Conservation (phyloP, 2,888 invertebrate genomes). For the Villa cingulata region DNA sequence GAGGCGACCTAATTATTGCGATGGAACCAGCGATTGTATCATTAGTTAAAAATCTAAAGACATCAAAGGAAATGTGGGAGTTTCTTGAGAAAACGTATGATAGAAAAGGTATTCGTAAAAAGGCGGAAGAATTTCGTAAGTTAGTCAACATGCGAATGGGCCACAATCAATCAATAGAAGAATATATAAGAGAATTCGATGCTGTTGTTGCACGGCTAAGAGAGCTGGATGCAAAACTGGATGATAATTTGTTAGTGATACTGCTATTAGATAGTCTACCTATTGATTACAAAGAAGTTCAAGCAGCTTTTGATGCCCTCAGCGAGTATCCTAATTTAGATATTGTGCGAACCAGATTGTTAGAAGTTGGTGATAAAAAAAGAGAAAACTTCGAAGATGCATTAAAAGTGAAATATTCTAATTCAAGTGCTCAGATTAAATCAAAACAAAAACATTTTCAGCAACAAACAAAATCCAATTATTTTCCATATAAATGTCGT, state of each 20-base stretch:
- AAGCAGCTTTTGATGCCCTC: slow-evolving; percentile 7
- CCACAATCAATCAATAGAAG: slow-evolving; percentile 1
- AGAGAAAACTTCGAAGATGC: slow-evolving; percentile 1
- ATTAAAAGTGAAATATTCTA: background rate
- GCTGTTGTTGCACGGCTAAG: slow-evolving; percentile 3
- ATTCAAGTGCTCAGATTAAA: background rate
- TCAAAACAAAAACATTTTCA: too few species aligned
- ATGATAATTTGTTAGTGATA: slow-evolving; percentile 8
- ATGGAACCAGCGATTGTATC: slow-evolving; percentile 6
- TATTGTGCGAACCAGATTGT: slow-evolving; percentile 3
- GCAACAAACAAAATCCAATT: too few species aligned
- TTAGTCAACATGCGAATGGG: slow-evolving; percentile 10
- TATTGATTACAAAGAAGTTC: slow-evolving; percentile 5
- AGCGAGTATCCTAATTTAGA: slow-evolving; percentile 3
- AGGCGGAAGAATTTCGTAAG: slow-evolving; percentile 10
- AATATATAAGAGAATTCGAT: slow-evolving; percentile 8
- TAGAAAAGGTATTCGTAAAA: slow-evolving; percentile 8
- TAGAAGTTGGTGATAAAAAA: slow-evolving; percentile 7
- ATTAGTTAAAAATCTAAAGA: slow-evolving; percentile 7
- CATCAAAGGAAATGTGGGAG: slow-evolving; percentile 10
- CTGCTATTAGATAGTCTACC: slow-evolving; percentile 8
- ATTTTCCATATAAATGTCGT: slow-evolving; percentile 5
- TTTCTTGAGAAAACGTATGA: slow-evolving; percentile 9
- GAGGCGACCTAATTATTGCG: slow-evolving; percentile 3
- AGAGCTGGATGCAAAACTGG: slow-evolving; percentile 8